These are phyloP conservation scores for Achatina immaculata DNA, from an alignment of 1,140 invertebrate genomes.

Conservation along the genomic window DNA sequence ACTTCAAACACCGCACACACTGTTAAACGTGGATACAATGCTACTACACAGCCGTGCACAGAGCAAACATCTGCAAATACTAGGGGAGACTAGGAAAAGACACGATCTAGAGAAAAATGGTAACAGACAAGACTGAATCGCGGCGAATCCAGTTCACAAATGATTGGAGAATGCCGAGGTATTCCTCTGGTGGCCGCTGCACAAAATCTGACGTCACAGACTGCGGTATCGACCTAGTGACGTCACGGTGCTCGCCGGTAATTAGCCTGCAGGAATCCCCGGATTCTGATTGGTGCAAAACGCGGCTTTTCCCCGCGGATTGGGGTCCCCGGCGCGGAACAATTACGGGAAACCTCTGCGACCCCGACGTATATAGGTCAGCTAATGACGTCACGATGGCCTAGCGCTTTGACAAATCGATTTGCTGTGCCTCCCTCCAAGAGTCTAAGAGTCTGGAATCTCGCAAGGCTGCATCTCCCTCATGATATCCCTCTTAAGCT, in stretches of 20 bases:
- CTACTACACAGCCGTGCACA: neutral
- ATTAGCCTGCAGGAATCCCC: slow-evolving; percentile 33
- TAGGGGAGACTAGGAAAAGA: neutral
- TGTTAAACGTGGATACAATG: neutral
- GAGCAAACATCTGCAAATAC: neutral
- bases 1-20: neutral
- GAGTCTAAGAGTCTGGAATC: neutral
- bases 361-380: slow-evolving; percentile 24
- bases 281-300: slow-evolving; percentile 20
- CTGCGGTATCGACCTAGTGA: slow-evolving; percentile 23
- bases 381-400: slow-evolving; percentile 25
- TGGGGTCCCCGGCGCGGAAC: neutral
- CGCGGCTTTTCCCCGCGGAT: neutral
- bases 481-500: slow-evolving; percentile 24
- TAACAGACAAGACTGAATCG: neutral
- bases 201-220: slow-evolving; percentile 33
- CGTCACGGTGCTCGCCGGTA: slow-evolving; percentile 21
- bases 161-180: neutral
- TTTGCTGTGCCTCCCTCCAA: neutral
- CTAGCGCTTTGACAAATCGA: neutral
- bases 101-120: neutral
- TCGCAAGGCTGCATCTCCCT: slow-evolving; percentile 1
- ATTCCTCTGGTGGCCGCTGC: neutral
- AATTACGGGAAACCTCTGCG: slow-evolving; percentile 18
- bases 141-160: neutral